phyloP scores from a whole-genome alignment of 2,797 vertebrate species.

The Jordanella pulchra region DNA sequence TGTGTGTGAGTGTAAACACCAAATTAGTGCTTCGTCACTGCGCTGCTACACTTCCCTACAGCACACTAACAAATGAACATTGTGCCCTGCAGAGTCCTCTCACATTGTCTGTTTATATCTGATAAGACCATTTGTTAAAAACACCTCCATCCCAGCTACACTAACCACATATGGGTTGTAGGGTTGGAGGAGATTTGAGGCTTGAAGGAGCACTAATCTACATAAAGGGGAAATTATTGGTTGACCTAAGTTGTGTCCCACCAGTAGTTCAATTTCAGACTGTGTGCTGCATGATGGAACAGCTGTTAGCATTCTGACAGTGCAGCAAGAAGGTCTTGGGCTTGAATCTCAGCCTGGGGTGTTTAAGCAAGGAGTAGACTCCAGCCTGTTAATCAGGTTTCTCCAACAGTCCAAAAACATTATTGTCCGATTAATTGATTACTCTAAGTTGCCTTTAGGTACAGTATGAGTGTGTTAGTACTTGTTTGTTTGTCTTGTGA shows the following conservation, averaged over 20 bases:
- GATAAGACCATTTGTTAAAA: constrained; percentile 49
- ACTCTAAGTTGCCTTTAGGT: too few relatives aligned
- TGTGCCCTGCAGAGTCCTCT: neutral
- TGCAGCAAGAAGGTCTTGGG: neutral
- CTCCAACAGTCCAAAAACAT: too few relatives aligned
- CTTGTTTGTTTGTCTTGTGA: too few relatives aligned
- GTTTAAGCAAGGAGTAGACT: too few relatives aligned
- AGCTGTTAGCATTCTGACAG: neutral
- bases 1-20: constrained; percentile 40
- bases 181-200: constrained; percentile 46
- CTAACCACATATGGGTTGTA: constrained; percentile 43
- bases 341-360: neutral
- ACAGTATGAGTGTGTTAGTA: too few relatives aligned
- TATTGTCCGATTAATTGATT: too few relatives aligned
- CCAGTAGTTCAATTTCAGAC: constrained; percentile 45
- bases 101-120: constrained; percentile 13
- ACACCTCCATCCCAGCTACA: constrained; percentile 35
- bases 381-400: too few relatives aligned
- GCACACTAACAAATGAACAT: constrained; percentile 1
- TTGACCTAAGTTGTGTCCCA: constrained; percentile 47
- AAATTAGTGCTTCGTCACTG: constrained; percentile 39
- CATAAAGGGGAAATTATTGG: constrained; percentile 53
- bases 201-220: constrained; percentile 43
- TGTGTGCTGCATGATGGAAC: constrained; percentile 29
- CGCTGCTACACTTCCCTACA: neutral